Evolutionary conservation across 2,888 invertebrate genomes (phyloP), one percentile per base, ranked within the genome.

Genomic region (Agriotes lineatus): DNA sequence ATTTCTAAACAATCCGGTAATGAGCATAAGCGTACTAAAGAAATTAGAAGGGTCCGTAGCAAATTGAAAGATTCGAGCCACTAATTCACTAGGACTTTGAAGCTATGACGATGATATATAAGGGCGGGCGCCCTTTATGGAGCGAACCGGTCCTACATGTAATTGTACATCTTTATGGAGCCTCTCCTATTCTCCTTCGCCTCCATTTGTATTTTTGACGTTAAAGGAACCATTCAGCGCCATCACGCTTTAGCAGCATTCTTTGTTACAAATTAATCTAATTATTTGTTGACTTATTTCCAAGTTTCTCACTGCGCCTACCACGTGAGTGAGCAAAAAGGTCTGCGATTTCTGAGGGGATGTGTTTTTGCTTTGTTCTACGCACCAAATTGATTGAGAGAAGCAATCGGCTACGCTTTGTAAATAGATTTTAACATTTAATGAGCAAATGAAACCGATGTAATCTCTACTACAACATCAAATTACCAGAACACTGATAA

Each of bases 11-110:
- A 56, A 56, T 20, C 30, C 12, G 44, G 14, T 63, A 63, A 63
- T 56, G 54, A 63, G 42, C 18, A 12, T 30, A 45, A 22, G 42
- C 18, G 52, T 19, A 19, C 50, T 14, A 58, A 62, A 62, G 58
- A 37, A 62, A 67, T 67, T 42, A 58, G 56, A 50, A 63, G 50
- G 42, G 22, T 25, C 18, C 57, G 37, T 16, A 48, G 67, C 57
- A 67, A 62, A 62, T 63, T 62, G 58, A 62, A 62, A 67, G 58
- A 62, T 45, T 67, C 58, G 30, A 14, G 54, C 33, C 58, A 52
- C 35, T 50, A 66, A 66, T 66, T 66, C 42, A 16, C 33, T 64
- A 18, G 39, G 59, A 59, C 59, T 66, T 59, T 52, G 52, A 62
- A 19, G 54, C 52, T 42, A 20, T 20, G 25, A 44, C 12, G 30